These are phyloP conservation scores for Plecturocebus donacophilus DNA, from an alignment of 2,113 vertebrate genomes.

Conservation along the genomic window DNA sequence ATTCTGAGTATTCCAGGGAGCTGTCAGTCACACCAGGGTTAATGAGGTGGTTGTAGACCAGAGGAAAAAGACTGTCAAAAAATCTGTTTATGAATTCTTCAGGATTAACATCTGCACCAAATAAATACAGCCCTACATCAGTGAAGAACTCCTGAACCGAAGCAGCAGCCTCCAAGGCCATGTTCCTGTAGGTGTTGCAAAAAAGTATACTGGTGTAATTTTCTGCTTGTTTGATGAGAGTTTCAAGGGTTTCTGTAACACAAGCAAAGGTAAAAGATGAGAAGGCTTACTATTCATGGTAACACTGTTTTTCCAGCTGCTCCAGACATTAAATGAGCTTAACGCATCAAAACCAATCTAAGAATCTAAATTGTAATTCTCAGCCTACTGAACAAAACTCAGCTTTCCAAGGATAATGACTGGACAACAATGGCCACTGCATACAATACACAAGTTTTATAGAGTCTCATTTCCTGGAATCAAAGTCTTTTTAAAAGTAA, in stretches of 20 bases:
- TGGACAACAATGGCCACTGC: background rate
- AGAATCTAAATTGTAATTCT: background rate
- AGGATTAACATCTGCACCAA: conserved; percentile 88
- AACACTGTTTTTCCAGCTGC: background rate
- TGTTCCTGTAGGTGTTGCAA: conserved; percentile 83
- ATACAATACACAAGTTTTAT: background rate
- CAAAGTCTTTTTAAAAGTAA: background rate
- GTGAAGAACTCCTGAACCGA: conserved; percentile 89
- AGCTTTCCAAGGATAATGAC: background rate
- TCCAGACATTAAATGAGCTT: background rate
- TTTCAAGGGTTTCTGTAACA: conserved; percentile 90
- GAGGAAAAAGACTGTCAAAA: conserved; percentile 91
- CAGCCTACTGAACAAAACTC: background rate
- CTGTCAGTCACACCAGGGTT: conserved; percentile 82
- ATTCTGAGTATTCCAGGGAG: conserved; percentile 86
- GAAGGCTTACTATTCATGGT: background rate
- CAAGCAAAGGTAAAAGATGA: conserved; percentile 20
- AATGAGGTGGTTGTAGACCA: conserved; percentile 89
- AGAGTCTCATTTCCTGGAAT: background rate
- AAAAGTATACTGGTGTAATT: conserved; percentile 88
- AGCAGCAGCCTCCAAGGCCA: conserved; percentile 84
- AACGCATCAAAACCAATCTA: background rate
- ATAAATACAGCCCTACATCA: conserved; percentile 89
- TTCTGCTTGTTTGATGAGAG: conserved; percentile 89
- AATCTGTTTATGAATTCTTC: conserved; percentile 90